Percentiles rank a stretch among this genome's conserved stretches.
phyloP scores from a whole-genome alignment of 1,140 invertebrate genomes.

The Drosophila bifasciata region DNA sequence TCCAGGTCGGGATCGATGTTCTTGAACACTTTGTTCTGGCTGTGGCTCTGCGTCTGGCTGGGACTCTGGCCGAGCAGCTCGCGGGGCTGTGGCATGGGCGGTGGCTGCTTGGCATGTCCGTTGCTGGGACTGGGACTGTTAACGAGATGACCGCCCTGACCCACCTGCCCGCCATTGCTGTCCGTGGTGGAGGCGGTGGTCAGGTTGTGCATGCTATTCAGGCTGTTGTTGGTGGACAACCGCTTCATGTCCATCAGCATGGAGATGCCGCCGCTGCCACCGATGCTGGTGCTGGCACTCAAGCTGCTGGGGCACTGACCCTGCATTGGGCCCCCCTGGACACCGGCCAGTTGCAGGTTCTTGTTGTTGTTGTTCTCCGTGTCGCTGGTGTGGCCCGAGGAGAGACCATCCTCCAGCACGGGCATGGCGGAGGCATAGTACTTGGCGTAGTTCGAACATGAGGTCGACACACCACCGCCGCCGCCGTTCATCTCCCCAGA shows the following conservation, averaged over 20 bases:
- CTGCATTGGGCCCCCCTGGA: conserved; percentile 13
- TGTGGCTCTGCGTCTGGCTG: conserved; percentile 29
- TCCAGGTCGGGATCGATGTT: conserved; percentile 83
- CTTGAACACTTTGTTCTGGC: conserved; percentile 83
- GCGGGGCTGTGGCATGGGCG: conserved; percentile 33
- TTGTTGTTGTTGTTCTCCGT: conserved; percentile 89
- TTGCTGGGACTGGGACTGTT: conserved; percentile 64
- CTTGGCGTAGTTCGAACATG: conserved; percentile 81
- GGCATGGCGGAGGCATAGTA: conserved; percentile 89
- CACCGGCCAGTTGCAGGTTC: conserved; percentile 49
- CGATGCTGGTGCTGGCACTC: conserved; percentile 68
- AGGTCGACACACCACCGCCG: conserved; percentile 67
- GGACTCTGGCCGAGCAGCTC: conserved; percentile 78
- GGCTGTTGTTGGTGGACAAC: conserved; percentile 77
- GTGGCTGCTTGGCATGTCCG: conserved; percentile 33
- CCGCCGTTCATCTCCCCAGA: conserved; percentile 82
- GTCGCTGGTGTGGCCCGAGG: conserved; percentile 96
- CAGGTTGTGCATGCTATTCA: conserved; percentile 80
- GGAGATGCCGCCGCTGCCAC: conserved; percentile 77
- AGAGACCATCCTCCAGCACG: conserved; percentile 95
- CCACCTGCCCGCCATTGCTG: conserved; percentile 37
- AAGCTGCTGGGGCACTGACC: conserved; percentile 52
- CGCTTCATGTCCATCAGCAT: conserved; percentile 83
- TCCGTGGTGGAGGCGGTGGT: conserved; percentile 69
- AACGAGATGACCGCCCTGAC: conserved; percentile 18